phyloP scores from a whole-genome alignment of 2,888 invertebrate species.

The Drosophila leonis region DNA sequence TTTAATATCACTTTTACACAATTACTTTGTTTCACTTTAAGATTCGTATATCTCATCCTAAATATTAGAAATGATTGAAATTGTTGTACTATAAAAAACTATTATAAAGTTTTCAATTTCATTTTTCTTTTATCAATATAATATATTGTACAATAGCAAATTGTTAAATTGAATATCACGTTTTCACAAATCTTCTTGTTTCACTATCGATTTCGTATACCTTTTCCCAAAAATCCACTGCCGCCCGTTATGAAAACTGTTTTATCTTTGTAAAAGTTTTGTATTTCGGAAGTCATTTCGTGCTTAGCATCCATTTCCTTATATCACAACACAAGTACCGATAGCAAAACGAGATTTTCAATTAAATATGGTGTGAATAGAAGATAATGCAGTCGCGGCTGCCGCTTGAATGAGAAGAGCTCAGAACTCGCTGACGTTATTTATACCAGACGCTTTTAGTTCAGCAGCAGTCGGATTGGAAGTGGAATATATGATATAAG shows the following conservation, averaged over 20 bases:
- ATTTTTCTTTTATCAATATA: too few species aligned
- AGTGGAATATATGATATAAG: slow-evolving; percentile 21
- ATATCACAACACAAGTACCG: slow-evolving; percentile 1
- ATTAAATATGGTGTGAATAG: not conserved
- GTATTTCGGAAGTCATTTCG: slow-evolving; percentile 82
- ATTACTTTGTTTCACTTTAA: too few species aligned
- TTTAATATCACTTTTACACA: not conserved
- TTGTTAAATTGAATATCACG: not conserved
- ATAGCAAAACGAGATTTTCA: not conserved
- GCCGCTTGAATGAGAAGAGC: slow-evolving; percentile 44
- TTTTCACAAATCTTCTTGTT: not conserved
- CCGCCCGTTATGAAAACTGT: slow-evolving; percentile 88
- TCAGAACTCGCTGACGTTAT: slow-evolving; percentile 38
- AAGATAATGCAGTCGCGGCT: slow-evolving; percentile 24
- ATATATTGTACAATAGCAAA: not conserved
- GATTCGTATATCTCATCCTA: too few species aligned
- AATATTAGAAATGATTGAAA: too few species aligned
- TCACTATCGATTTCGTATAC: slow-evolving; percentile 53
- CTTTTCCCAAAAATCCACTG: slow-evolving; percentile 86
- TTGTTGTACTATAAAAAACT: too few species aligned
- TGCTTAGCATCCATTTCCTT: not conserved
- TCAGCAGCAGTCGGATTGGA: slow-evolving; percentile 6
- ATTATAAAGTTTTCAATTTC: too few species aligned
- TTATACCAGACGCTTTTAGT: slow-evolving; percentile 49
- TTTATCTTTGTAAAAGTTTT: slow-evolving; percentile 87